These are phyloP conservation scores for Rhogogaster chlorosoma DNA, from an alignment of 2,888 invertebrate species.

Conservation along the genomic window DNA sequence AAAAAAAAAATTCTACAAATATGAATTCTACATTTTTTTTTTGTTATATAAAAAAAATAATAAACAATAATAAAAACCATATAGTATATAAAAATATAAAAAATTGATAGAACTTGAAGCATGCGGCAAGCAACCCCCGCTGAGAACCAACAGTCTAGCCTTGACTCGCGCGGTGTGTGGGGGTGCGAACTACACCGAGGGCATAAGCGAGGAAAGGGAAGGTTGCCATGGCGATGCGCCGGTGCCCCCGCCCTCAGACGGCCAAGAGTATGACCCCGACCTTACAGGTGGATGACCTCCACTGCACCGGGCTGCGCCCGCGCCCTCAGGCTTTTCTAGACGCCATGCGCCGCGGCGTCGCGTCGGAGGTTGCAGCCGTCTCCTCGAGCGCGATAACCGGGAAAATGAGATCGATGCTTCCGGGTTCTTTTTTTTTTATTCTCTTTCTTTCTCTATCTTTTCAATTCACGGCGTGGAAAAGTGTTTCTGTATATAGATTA, in stretches of 20 bases:
- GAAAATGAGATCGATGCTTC: constrained; percentile 43
- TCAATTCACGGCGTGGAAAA: not conserved
- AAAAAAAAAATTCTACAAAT: too few species aligned
- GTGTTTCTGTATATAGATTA: not conserved
- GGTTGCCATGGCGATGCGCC: constrained; percentile 74
- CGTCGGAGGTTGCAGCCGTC: constrained; percentile 57
- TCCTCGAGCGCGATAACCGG: not conserved
- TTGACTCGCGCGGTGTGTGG: constrained; percentile 34
- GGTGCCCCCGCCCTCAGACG: constrained; percentile 63
- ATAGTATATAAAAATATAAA: not conserved
- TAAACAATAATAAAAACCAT: not conserved
- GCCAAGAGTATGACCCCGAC: constrained; percentile 77
- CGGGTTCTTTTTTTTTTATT: not conserved
- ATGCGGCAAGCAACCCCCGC: not conserved
- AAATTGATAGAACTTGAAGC: not conserved
- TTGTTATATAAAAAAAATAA: not conserved
- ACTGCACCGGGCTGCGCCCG: constrained; percentile 75
- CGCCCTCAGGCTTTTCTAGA: constrained; percentile 55
- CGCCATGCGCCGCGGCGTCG: constrained; percentile 58
- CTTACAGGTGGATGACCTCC: constrained; percentile 78
- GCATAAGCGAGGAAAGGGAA: constrained; percentile 57
- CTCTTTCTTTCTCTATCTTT: not conserved
- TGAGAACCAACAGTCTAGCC: constrained; percentile 42
- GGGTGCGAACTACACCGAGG: not conserved
- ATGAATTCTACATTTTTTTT: too few species aligned